Base-by-base conservation (phyloP, 2,113 vertebrate species). In the Phalacrocorax carbo region DNA sequence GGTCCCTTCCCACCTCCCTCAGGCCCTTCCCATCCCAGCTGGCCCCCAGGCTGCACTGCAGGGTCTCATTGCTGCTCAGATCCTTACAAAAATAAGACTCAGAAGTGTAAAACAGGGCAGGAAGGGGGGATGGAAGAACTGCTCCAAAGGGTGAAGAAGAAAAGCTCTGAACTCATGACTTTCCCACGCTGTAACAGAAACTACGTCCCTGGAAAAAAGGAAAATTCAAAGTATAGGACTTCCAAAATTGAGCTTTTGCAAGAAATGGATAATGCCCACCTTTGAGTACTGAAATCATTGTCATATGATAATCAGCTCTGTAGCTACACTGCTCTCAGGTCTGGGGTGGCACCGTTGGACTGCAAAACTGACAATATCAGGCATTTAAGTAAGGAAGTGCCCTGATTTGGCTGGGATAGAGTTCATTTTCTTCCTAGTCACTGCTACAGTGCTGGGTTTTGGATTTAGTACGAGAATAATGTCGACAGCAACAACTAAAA, bases 101-200 rank as follows among this genome's bases (percentile, higher is more conserved):
- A 27, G 34, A 79, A 9, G 34, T 34, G 17, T 17, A 62, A 48
- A 46, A 46, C 22, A 42, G 25, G 25, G 29, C 16, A 32, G 29
- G 52, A 82, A 12, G 5, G 3, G 8, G 25, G 13, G 51, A 13
- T 34, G 61, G 49, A n/a, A 48, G 32, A 40, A 92, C 40, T 19
- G 40, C 60, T 58, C 65, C 34, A 71, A 70, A 90, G 86, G 91
- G 93, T 46, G 25, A 90, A 76, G 70, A 27, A 4, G 69, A 70
- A 86, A 64, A 51, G 34, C 89, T 97, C 94, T 94, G 89, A 97
- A 95, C 82, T 96, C 61, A 27, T 58, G 58, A 44, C 62, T 91
- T 48, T 84, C 79, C 84, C 92, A 68, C 16, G 30, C 26, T 77
- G 86, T 70, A 38, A 18, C 2, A 5, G 17, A 48, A 65, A 21